Base-by-base conservation (phyloP, 2,797 vertebrate genomes). In the Acipenser transmontanus region DNA sequence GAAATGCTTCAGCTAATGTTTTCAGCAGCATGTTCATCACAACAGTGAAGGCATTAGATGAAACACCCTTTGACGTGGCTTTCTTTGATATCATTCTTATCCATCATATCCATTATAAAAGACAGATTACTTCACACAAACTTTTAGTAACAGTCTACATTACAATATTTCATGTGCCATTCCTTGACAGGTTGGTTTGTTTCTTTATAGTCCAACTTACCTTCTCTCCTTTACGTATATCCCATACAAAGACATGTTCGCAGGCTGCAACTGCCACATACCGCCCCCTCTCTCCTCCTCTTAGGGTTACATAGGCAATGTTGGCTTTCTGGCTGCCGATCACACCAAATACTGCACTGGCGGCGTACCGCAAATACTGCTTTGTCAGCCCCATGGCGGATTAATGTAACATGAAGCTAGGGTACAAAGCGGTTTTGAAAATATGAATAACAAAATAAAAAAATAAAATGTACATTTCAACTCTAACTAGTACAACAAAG, bases 171-270 rank as follows among this genome's bases (percentile, higher is more conserved):
- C 34, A 34, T 34, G 34, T 34, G 34, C 3, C 34, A 34, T 34
- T 34, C 4, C 3, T 34, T 34, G 34, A 34, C 34, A 4, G 34
- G 2, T 34, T 4, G 34, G 34, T 34, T 34, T 34, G 34, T 34
- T 17, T 34, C 34, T 34, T 13, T 13, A 61, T 2, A 61, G 13
- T 5, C 62, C 34, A 62, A 7, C 86, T 81, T 69, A 98, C 97
- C 93, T 99, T 98, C 80, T 99, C 96, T 57, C 89, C 95, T 79
- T 95, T 98, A 9, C 96, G 85, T 6, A 91, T 78, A 63, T 98
- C 96, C 97, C 97, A 99, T 77, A 99, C 88, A 77, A 99, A 96
- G 59, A 98, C 94, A 7, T 98, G 96, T 64, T 98, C 96, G 14
- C 97, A 98, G 8, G 95, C 96, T 0, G 93, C 93, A 20, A 91